phyloP scores from a whole-genome alignment of 2,113 vertebrate genomes.

The Aspidoscelis tigris region DNA sequence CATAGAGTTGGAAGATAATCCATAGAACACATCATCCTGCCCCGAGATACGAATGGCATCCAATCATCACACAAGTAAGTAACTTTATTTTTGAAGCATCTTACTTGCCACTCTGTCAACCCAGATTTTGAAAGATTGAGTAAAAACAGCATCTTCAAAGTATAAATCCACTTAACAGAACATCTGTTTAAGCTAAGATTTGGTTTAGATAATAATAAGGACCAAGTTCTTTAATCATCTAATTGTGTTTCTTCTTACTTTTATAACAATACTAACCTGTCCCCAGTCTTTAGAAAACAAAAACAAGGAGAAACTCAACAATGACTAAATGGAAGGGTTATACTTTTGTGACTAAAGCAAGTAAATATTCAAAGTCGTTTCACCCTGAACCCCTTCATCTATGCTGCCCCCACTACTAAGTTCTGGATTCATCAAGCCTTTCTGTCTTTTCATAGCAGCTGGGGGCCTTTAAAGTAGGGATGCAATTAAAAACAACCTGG shows the following conservation, averaged over 20 bases:
- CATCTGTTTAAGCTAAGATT: not conserved
- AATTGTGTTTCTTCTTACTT: not conserved
- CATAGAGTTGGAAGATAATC: no score
- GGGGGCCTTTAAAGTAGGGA: slow-evolving; percentile 12
- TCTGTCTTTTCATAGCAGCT: slow-evolving; percentile 14
- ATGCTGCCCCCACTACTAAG: not conserved
- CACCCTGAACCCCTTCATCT: not conserved
- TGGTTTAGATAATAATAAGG: not conserved
- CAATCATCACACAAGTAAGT: no score
- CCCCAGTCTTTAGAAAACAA: not conserved
- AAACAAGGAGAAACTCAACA: not conserved
- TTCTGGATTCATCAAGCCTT: not conserved
- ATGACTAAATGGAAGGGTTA: not conserved
- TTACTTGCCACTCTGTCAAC: no score
- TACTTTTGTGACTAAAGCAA: not conserved
- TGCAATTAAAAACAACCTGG: slow-evolving; percentile 15
- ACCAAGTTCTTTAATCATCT: not conserved
- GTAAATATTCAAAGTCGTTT: not conserved
- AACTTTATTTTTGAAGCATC: no score
- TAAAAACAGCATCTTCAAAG: no score
- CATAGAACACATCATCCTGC: no score
- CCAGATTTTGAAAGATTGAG: no score
- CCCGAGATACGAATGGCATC: no score
- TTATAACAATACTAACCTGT: slow-evolving; percentile 2
- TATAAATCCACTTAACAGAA: no score